Conservation (phyloP, 2,797 vertebrate species). For the Lerista edwardsae region DNA sequence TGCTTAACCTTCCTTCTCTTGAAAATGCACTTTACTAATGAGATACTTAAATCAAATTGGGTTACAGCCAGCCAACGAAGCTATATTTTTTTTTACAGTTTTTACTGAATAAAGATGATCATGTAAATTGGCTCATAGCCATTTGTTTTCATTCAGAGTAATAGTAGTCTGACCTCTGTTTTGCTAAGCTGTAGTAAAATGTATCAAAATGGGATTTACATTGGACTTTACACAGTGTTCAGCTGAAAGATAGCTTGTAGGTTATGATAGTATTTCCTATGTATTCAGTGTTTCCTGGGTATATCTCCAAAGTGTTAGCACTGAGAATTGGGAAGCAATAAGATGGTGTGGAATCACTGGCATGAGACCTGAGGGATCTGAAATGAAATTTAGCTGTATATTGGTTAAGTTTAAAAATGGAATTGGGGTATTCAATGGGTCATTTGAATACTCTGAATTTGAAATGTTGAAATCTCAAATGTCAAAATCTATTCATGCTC, state of each 20-base stretch:
- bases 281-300: not conserved
- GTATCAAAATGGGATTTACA: not conserved
- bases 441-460: too few species aligned
- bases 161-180: not conserved
- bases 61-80: not conserved
- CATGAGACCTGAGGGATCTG: not conserved
- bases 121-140: not conserved
- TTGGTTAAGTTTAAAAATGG: too few species aligned
- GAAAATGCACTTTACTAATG: not conserved
- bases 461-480: too few species aligned
- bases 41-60: not conserved
- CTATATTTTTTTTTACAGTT: not conserved
- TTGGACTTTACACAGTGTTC: not conserved
- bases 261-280: not conserved
- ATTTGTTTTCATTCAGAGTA: not conserved
- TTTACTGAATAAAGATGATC: not conserved
- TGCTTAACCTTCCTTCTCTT: not conserved
- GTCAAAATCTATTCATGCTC: not conserved
- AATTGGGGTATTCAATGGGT: too few species aligned
- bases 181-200: not conserved
- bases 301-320: not conserved
- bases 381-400: not conserved
- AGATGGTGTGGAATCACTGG: not conserved
- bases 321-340: not conserved
- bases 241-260: not conserved